Evolutionary conservation across 2,113 vertebrate species (phyloP), one percentile per base, ranked within the genome.

Genomic region (Xiphias gladius): DNA sequence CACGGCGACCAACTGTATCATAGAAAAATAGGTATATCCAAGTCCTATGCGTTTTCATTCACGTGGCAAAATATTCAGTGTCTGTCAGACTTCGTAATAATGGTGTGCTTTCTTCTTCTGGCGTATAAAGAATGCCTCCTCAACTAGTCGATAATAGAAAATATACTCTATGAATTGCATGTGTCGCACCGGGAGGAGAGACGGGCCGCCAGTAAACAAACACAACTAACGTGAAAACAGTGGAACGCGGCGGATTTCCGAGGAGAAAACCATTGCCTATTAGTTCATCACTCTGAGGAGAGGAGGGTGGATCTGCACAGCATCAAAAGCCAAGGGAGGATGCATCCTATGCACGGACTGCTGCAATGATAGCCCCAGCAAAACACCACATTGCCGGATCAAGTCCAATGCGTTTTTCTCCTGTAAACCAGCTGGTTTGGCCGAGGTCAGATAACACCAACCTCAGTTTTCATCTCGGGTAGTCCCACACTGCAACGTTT

Each of bases 271-370:
- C 97, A 97, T 97, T 95, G 96, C 96, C 96, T 95, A 93, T 95
- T 88, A 97, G 96, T 97, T 96, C 96, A 93, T 96, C 94, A 96
- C 95, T 96, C 93, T 94, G 94, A 96, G 93, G 96, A 96, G 92
- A 93, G 92, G 90, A 96, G 97, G 97, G 96, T 96, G 97, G 97
- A 97, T 97, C 96, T 96, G 97, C 95, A 95, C 96, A 96, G 96
- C 97, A 97, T 96, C 95, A 94, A 96, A 96, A 96, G 96, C 96
- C 97, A 95, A 92, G 95, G 95, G 95, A 95, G 96, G 96, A 96
- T 96, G 96, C 97, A 97, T 98, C 96, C 96, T 97, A 97, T 94
- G 96, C 92, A 95, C 94, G 95, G 93, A 95, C 96, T 97, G 96
- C 96, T 97, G 97, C 96, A 97, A 96, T 96, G 95, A 96, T 95